Conservation (phyloP, 2,797 vertebrate genomes). For the Epinephelus coioides region DNA sequence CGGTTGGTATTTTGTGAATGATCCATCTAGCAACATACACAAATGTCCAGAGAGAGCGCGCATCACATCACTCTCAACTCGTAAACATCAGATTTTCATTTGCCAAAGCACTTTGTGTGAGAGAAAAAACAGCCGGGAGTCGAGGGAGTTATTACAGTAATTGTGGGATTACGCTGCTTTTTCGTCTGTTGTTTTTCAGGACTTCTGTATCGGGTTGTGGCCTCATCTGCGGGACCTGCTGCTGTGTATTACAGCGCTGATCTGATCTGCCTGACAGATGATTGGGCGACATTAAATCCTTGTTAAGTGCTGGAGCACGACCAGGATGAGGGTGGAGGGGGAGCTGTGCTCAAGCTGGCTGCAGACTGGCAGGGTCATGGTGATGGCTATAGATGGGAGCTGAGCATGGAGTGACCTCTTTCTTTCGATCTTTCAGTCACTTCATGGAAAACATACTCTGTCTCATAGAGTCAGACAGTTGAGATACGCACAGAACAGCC, state of each 20-base stretch:
- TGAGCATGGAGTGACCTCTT: slow-evolving; percentile 64
- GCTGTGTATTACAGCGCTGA: slow-evolving; percentile 76
- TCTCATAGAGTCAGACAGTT: neutral
- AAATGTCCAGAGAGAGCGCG: slow-evolving; percentile 34
- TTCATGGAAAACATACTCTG: neutral
- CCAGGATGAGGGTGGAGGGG: slow-evolving; percentile 50
- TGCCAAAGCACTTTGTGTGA: slow-evolving; percentile 36
- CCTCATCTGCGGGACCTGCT: slow-evolving; percentile 64
- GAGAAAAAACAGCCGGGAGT: slow-evolving; percentile 13
- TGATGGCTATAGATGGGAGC: slow-evolving; percentile 15
- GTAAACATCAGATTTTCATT: slow-evolving; percentile 49
- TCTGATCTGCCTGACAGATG: slow-evolving; percentile 75
- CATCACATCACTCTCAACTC: slow-evolving; percentile 16
- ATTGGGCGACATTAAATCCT: slow-evolving; percentile 77
- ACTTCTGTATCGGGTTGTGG: slow-evolving; percentile 45
- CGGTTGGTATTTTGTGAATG: slow-evolving; percentile 59
- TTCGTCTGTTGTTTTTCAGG: slow-evolving; percentile 68
- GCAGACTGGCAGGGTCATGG: slow-evolving; percentile 36
- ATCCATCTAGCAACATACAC: slow-evolving; percentile 32
- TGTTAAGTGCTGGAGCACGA: slow-evolving; percentile 82
- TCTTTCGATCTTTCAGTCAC: slow-evolving; percentile 12
- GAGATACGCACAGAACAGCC: neutral
- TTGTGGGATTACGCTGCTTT: slow-evolving; percentile 76
- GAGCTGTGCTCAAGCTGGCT: slow-evolving; percentile 23
- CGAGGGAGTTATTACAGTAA: slow-evolving; percentile 73